These are phyloP conservation scores for Eupithecia abbreviata DNA, from an alignment of 2,888 invertebrate genomes.

Conservation along the genomic window DNA sequence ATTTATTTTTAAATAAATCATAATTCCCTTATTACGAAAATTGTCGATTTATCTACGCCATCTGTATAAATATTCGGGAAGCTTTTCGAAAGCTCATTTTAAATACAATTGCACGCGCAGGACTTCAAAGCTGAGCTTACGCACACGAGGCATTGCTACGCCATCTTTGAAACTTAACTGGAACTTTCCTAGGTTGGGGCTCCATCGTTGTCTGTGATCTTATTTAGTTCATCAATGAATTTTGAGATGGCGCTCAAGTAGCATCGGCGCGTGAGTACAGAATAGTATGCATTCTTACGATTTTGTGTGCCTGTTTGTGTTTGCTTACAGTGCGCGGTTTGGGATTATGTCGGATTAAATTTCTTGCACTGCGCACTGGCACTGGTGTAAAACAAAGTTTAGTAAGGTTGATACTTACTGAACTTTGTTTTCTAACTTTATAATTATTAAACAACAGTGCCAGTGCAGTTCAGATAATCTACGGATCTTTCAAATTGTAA, in stretches of 20 bases:
- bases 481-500: too few species aligned
- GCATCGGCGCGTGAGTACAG: not conserved
- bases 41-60: conserved; percentile 1
- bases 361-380: too few species aligned
- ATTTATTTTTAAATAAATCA: not conserved
- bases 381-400: too few species aligned
- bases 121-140: not conserved
- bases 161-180: not conserved
- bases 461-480: too few species aligned
- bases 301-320: too few species aligned
- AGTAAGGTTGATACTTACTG: too few species aligned
- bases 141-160: not conserved
- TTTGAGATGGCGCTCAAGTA: not conserved
- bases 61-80: conserved; percentile 18
- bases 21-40: not conserved
- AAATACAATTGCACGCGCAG: not conserved
- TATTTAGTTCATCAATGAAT: not conserved
- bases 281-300: not conserved
- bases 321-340: too few species aligned
- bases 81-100: not conserved
- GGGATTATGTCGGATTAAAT: too few species aligned
- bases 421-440: too few species aligned
- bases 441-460: too few species aligned
- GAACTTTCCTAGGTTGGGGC: not conserved
- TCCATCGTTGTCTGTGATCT: not conserved